These are phyloP conservation scores for Danio choprae DNA, from an alignment of 2,797 vertebrate species.

Conservation along the genomic window DNA sequence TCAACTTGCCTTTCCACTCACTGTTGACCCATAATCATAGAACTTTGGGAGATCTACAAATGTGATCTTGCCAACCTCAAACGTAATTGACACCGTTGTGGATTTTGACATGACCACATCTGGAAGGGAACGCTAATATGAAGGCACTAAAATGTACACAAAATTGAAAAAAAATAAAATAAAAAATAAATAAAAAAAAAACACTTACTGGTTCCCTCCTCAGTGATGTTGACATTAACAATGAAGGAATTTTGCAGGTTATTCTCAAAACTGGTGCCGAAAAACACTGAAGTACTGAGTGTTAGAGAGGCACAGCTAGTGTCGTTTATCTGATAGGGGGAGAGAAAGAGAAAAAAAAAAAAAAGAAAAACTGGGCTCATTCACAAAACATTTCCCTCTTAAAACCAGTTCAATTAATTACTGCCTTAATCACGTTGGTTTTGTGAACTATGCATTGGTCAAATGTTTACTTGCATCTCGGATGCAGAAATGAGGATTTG, in stretches of 20 bases:
- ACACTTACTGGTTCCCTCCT: slow-evolving; percentile 58
- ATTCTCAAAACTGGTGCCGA: background rate
- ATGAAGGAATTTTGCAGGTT: background rate
- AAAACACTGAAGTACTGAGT: slow-evolving; percentile 16
- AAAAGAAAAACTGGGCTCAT: too few relatives aligned
- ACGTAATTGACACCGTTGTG: background rate
- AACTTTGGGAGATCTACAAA: slow-evolving; percentile 30
- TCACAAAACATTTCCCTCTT: too few relatives aligned
- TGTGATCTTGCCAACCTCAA: slow-evolving; percentile 28
- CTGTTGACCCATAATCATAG: background rate
- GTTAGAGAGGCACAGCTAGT: slow-evolving; percentile 32
- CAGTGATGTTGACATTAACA: slow-evolving; percentile 17
- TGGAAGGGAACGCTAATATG: background rate
- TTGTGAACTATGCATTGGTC: too few relatives aligned
- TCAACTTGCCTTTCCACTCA: slow-evolving; percentile 40
- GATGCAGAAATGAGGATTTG: too few relatives aligned
- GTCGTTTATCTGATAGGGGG: too few relatives aligned
- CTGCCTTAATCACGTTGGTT: too few relatives aligned
- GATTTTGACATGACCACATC: slow-evolving; percentile 8
- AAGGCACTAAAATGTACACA: background rate
- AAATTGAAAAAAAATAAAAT: too few relatives aligned
- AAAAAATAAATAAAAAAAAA: too few relatives aligned
- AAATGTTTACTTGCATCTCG: too few relatives aligned
- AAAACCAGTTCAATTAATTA: too few relatives aligned
- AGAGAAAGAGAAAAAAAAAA: too few relatives aligned